Base-by-base conservation (phyloP, 2,113 vertebrate genomes). In the Cephalophus harveyi region DNA sequence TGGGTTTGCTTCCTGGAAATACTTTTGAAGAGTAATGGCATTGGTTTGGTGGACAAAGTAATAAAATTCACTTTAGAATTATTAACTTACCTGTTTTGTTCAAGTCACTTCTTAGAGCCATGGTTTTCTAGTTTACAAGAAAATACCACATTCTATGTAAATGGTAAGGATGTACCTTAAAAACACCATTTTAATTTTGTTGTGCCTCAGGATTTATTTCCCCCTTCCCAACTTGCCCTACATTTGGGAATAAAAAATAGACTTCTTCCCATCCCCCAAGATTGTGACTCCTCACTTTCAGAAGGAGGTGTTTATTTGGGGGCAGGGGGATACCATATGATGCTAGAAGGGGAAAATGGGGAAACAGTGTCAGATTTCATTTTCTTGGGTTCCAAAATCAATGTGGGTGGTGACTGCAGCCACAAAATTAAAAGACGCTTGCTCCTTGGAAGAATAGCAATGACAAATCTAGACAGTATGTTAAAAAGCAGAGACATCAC, bases 41-140 rank as follows among this genome's bases (percentile, higher is more conserved):
- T 57, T 83, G 78, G 11, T 85, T 88, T 92, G 94, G 43, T 96
- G 36, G 28, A 85, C 64, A 55, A 54, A 28, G 28, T 95, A 59
- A 78, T 92, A 92, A 50, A 89, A 91, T 83, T 89, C 64, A 62
- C 71, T 94, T 94, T 94, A 89, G 55, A 13, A 25, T 74, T 94
- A 67, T 36, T 67, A 36, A 25, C 25, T 86, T 92, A 67, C 19
- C 43, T 89, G 13, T 60, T 86, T 95, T 43, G 40, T 11, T 89
- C 25, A 92, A 86, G 86, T 92, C 48, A 83, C 16, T 54, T 62
- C 19, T 30, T 94, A 79, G 84, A 89, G n/a, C 36, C 5, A 48
- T 23, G 19, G 25, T 90, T 93, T 97, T 92, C 40, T 89, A 85
- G 92, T 84, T 86, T 95, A 43, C 79, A 85, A 78, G 52, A 81